Evolutionary conservation across 2,888 invertebrate species (phyloP).

Genomic region (Cepaea hortensis): DNA sequence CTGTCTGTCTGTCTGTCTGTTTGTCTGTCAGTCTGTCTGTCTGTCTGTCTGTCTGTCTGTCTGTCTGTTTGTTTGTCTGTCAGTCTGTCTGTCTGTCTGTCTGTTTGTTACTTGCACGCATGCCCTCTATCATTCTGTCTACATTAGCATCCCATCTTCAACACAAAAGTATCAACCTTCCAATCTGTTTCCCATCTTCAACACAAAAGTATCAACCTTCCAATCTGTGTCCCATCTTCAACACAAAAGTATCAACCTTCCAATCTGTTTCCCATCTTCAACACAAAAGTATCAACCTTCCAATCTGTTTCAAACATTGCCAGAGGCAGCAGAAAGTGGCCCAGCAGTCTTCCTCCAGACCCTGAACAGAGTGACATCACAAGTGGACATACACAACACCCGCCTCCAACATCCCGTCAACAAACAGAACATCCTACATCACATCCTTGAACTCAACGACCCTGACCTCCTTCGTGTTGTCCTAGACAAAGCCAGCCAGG

Average conservation of each 20-base stretch:
- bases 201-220: too few relatives aligned
- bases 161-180: too few relatives aligned
- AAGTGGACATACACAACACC: slow-evolving; percentile 10
- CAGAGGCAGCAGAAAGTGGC: slow-evolving; percentile 35
- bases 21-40: too few relatives aligned
- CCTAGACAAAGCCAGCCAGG: slow-evolving; percentile 44
- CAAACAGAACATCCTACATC: slow-evolving; percentile 62
- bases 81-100: too few relatives aligned
- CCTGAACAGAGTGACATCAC: slow-evolving; percentile 8
- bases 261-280: too few relatives aligned
- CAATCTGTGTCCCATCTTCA: too few relatives aligned
- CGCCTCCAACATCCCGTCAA: slow-evolving; percentile 52
- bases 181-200: too few relatives aligned
- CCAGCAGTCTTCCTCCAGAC: slow-evolving; percentile 19
- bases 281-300: background rate
- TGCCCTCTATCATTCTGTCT: too few relatives aligned
- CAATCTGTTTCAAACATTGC: background rate
- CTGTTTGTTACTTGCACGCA: background rate
- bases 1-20: background rate
- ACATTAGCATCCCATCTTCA: too few relatives aligned
- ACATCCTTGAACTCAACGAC: slow-evolving; percentile 57
- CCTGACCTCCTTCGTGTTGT: slow-evolving; percentile 52
- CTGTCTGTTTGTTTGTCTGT: too few relatives aligned
- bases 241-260: too few relatives aligned
- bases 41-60: too few relatives aligned